Base-by-base conservation (phyloP, 2,888 invertebrate species). In the Cheilosia scutellata region DNA sequence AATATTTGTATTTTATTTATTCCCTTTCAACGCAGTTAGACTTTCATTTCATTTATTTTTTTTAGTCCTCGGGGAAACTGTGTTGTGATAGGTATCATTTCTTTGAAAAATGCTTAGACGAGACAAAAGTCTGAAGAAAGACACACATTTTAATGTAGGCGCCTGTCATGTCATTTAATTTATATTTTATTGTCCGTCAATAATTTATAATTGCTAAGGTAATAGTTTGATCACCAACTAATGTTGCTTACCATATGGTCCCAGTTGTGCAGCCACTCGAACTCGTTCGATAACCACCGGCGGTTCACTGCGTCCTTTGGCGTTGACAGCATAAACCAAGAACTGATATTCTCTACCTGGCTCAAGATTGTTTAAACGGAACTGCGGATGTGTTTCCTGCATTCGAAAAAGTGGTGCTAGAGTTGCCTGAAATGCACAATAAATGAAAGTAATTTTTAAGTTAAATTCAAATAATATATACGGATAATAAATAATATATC, bases 281-380 rank as follows among this genome's bases (percentile, higher is more conserved):
- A 92, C 91, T 79, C 91, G 90, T 88, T 93, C 95, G 91, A 97
- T 93, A 75, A 96, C 94, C 75, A 96, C 96, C 2, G 96, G 95
- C 66, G 95, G 95, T 74, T 94, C 93, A 87, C 96, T 97, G 88
- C 95, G 94, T 79, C 97, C 97, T 90, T 95, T 95, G 6, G 96
- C 95, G 88, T 97, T 97, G 88, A 96, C 96, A 25, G 97, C 96
- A 91, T 96, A 97, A 37, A 97, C 95, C 87, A 95, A 93, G 87
- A 97, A 94, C 90, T 96, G 96, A 92, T 97, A 97, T 90, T 95
- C 94, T 88, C 95, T 94, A 66, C 96, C 96, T 20, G 97, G 95
- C 77, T 96, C 94, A 79, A 97, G 93, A 88, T 95, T 95, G 90
- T 95, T 95, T 76, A 97, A 93, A 58, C 95, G 94, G 89, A 96